Base-by-base conservation (phyloP, 2,888 invertebrate species). In the Morinoia aosen region DNA sequence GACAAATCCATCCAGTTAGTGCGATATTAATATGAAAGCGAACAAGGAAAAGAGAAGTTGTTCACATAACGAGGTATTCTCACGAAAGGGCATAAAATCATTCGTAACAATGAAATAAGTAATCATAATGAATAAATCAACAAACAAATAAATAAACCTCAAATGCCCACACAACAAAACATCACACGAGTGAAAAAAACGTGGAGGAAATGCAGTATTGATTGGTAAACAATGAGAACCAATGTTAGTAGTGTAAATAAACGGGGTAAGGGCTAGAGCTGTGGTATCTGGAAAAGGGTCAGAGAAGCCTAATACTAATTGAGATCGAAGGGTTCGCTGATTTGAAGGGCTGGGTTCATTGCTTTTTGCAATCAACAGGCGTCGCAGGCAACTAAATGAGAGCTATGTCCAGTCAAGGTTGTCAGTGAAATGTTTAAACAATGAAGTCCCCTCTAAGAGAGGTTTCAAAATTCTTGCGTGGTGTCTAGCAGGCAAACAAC, bases 91-190 rank as follows among this genome's bases (percentile, higher is more conserved):
- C 90, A 39, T 16, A 40, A 90, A 90, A 90, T 90, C 39, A 90
- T 90, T 90, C 39, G 39, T 90, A 90, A 90, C 88, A 90, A 40
- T 40, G 3, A 90, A 48, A 90, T 90, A 11, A 1, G 40, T 48
- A 90, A 48, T 90, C 76, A 33, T 90, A 90, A 90, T 90, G 14
- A 90, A 90, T 5, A 48, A 48, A 48, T 48, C 48, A 48, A 48
- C 5, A 4, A 39, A 88, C 12, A 90, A 90, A 90, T 11, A 40
- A 90, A 90, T 16, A 90, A 40, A 90, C 14, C 48, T 10, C 90
- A 90, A 90, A 90, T 48, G 90, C 90, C 90, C 90, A 90, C 39
- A 90, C 40, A 90, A 76, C 76, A 76, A 76, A 90, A 90, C 48
- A 40, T 39, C 90, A 90, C 90, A 12, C 90, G 48, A 90, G 90